These are phyloP conservation scores for Nymphalis polychloros DNA, from an alignment of 2,888 invertebrate species.

Conservation along the genomic window DNA sequence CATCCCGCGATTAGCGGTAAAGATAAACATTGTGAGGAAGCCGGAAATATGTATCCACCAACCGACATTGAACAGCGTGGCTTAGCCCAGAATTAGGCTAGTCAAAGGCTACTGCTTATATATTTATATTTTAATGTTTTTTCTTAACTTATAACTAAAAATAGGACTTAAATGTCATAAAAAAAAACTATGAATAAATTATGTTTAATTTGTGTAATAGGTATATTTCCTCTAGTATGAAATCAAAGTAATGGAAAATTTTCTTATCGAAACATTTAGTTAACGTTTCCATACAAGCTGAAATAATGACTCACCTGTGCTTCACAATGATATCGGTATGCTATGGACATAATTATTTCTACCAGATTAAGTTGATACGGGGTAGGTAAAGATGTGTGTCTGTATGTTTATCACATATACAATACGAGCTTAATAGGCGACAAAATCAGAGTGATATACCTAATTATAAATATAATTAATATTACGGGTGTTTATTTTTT, in stretches of 20 bases:
- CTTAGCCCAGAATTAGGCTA: too few species aligned
- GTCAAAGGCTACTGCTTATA: too few species aligned
- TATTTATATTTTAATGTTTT: too few species aligned
- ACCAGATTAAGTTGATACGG: background rate
- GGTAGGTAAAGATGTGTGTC: background rate
- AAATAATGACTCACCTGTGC: slow-evolving; percentile 23
- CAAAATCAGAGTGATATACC: too few species aligned
- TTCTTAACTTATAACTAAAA: too few species aligned
- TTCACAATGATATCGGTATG: background rate
- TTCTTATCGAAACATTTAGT: slow-evolving; percentile 25
- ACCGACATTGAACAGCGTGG: too few species aligned
- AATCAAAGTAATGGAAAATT: slow-evolving; percentile 28
- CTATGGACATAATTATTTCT: background rate
- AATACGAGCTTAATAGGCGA: too few species aligned
- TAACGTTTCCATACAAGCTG: slow-evolving; percentile 15
- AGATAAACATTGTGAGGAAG: too few species aligned
- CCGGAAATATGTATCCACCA: too few species aligned
- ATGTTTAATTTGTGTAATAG: background rate
- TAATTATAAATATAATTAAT: too few species aligned
- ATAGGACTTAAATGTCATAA: background rate
- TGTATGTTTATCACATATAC: background rate
- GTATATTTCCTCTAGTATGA: slow-evolving; percentile 3
- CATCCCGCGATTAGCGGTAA: too few species aligned
- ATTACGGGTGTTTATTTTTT: too few species aligned
- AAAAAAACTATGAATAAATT: background rate